Conservation (phyloP, 1,140 invertebrate genomes). For the Nasonia longicornis region DNA sequence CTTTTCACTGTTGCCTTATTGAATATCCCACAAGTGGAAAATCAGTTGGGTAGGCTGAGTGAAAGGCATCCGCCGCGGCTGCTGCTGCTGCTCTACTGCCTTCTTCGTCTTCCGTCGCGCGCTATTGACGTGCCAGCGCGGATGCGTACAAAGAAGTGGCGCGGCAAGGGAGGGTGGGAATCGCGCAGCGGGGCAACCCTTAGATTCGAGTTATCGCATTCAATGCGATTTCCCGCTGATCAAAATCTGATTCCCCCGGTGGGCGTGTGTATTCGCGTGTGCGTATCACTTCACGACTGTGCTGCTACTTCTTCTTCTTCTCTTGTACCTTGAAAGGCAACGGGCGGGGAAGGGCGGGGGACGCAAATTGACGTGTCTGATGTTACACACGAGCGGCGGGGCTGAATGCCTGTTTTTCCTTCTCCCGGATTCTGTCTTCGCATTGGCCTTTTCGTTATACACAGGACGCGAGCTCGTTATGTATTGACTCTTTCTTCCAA, state of each 20-base stretch:
- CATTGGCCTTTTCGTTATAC: conserved; percentile 8
- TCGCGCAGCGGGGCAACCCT: conserved; percentile 39
- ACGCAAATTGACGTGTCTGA: conserved; percentile 45
- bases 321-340: not conserved
- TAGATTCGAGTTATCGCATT: conserved; percentile 60
- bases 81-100: conserved; percentile 36
- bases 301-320: not conserved
- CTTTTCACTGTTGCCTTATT: conserved; percentile 66
- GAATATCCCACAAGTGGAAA: conserved; percentile 69
- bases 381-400: conserved; percentile 25
- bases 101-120: conserved; percentile 45
- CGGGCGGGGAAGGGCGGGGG: not conserved
- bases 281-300: not conserved
- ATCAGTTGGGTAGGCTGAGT: conserved; percentile 63
- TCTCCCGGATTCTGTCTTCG: not conserved
- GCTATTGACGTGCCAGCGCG: conserved; percentile 37
- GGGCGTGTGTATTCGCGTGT: not conserved
- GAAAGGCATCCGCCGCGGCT: conserved; percentile 56
- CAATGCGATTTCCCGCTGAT: conserved; percentile 62
- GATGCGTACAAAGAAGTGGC: conserved; percentile 35
- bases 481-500: not conserved
- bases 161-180: not conserved
- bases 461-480: conserved; percentile 14
- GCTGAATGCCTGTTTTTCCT: conserved; percentile 7
- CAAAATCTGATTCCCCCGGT: conserved; percentile 56